Base-by-base conservation (phyloP, 1,140 invertebrate species). In the Myzus persicae region DNA sequence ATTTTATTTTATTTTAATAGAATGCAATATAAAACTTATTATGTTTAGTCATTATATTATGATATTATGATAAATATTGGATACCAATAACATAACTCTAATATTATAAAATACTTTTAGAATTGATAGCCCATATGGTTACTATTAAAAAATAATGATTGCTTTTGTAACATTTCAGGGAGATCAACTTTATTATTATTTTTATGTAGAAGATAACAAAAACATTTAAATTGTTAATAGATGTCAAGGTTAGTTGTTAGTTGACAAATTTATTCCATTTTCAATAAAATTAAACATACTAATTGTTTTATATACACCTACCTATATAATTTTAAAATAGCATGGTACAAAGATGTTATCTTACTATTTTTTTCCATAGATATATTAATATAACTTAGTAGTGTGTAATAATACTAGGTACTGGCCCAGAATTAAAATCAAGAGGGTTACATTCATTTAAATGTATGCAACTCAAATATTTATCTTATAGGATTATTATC, bases 131-230 rank as follows among this genome's bases (percentile, higher is more conserved):
- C 1, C 59, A 67, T 67, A 59, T 81, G 20, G n/a, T 81, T 38
- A 81, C 36, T 81, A 81, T 20, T 22, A 20, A 81, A 81, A 2
- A 38, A 81, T 40, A 82, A 82, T 4, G 26, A 40, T 40, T 9
- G 20, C 2, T 40, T 84, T 40, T 84, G 22, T 84, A 84, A 22
- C 20, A 24, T 38, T 40, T 84, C 81, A 84, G 81, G 81, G 81
- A 84, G 38, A 84, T 84, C 81, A 84, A 84, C 36, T 84, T 84
- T 3, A 84, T 82, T 24, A 82, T 82, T 81, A 24, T 82, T 38
- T 82, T 8, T 84, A 84, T 84, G 22, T 42, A 84, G 26, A 84
- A 26, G 20, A 22, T n/a, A 84, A 40, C 40, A 38, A 84, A 26
- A 40, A 31, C 26, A 38, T 24, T 40, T 2, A 82, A 82, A 82